Evolutionary conservation across 1,140 invertebrate genomes (phyloP).

Genomic region (Procambarus clarkii): DNA sequence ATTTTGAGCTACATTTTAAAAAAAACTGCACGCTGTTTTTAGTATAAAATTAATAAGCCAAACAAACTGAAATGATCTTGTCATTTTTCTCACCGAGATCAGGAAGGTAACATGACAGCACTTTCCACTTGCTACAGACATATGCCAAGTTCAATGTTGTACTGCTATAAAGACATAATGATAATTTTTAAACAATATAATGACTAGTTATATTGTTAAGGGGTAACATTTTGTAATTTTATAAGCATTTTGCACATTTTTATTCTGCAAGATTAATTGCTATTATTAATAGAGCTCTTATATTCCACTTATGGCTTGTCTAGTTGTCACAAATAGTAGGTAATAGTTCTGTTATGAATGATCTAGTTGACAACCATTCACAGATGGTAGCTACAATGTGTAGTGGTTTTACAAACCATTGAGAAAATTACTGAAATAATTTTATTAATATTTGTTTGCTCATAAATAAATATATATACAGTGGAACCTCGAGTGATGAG

Average conservation of each 20-base stretch:
- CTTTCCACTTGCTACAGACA: not conserved
- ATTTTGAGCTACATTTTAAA: slow-evolving; percentile 73
- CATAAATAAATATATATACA: too few relatives aligned
- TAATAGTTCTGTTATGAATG: not conserved
- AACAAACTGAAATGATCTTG: not conserved
- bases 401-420: too few relatives aligned
- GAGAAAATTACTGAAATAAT: too few relatives aligned
- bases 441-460: too few relatives aligned
- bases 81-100: not conserved
- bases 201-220: not conserved
- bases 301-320: not conserved
- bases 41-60: not conserved
- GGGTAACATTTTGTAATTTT: not conserved
- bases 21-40: not conserved
- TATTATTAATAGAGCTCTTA: not conserved
- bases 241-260: not conserved
- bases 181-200: not conserved
- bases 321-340: not conserved
- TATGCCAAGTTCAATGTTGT: not conserved
- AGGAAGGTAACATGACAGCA: not conserved
- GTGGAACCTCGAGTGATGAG: too few relatives aligned
- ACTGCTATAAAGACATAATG: not conserved
- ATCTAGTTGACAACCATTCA: too few relatives aligned
- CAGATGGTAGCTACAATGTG: too few relatives aligned
- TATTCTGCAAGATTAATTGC: not conserved